phyloP scores from a whole-genome alignment of 1,140 invertebrate genomes.

The Catajapyx aquilonaris region DNA sequence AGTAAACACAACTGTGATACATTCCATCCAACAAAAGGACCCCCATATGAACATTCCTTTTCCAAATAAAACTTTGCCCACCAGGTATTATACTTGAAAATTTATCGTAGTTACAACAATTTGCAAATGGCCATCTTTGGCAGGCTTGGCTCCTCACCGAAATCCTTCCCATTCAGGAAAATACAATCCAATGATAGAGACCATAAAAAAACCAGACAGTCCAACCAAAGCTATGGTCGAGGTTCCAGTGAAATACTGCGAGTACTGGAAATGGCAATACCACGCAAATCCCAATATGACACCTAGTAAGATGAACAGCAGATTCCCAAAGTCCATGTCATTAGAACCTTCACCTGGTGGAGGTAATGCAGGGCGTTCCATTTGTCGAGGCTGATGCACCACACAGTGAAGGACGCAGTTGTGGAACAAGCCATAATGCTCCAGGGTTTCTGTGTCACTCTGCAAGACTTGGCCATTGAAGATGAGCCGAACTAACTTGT shows the following conservation, averaged over 20 bases:
- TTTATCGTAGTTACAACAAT: no score
- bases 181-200: conserved; percentile 27
- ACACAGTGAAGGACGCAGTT: conserved; percentile 76
- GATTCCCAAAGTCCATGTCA: conserved; percentile 19
- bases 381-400: conserved; percentile 33
- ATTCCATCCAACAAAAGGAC: no score
- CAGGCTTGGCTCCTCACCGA: conserved; percentile 14
- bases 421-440: conserved; percentile 55
- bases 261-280: conserved; percentile 37
- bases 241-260: conserved; percentile 35
- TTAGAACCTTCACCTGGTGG: no score
- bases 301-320: conserved; percentile 27
- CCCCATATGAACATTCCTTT: no score
- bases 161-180: conserved; percentile 25
- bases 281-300: conserved; percentile 30
- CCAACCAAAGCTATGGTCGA: conserved; percentile 35
- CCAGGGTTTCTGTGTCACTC: conserved; percentile 48
- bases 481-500: conserved; percentile 59
- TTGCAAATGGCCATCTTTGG: no score
- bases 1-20: no score
- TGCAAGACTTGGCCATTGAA: conserved; percentile 69
- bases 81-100: no score
- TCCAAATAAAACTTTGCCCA: no score
- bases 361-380: no score
- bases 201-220: conserved; percentile 32